These are phyloP conservation scores for Limnephilus lunatus DNA, from an alignment of 2,888 invertebrate species.

Conservation along the genomic window DNA sequence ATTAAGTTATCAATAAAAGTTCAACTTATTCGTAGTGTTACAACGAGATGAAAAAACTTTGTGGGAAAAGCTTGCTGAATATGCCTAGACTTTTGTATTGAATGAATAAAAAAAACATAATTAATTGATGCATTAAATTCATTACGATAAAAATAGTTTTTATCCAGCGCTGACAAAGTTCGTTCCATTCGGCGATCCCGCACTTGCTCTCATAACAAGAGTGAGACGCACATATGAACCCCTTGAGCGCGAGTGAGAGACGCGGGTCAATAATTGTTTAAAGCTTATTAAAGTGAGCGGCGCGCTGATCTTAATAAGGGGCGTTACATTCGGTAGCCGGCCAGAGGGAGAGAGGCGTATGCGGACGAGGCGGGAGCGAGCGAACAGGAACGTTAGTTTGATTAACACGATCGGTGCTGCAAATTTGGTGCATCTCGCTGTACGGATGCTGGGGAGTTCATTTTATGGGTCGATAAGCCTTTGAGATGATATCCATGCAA, in stretches of 20 bases:
- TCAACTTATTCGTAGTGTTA: not conserved
- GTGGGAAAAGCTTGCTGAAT: not conserved
- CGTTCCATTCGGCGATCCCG: slow-evolving; percentile 39
- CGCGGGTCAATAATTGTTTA: slow-evolving; percentile 63
- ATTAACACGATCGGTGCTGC: slow-evolving; percentile 58
- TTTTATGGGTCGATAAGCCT: not conserved
- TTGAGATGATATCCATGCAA: not conserved
- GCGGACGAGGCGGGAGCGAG: slow-evolving; percentile 37
- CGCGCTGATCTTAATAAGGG: slow-evolving; percentile 65
- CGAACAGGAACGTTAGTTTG: slow-evolving; percentile 57
- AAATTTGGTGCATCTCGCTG: slow-evolving; percentile 31
- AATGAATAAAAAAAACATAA: not conserved
- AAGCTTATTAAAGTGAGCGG: slow-evolving; percentile 66
- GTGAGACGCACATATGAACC: not conserved
- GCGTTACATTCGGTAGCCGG: slow-evolving; percentile 65
- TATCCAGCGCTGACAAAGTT: slow-evolving; percentile 42
- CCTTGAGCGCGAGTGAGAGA: slow-evolving; percentile 49
- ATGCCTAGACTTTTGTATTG: not conserved
- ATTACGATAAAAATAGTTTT: slow-evolving; percentile 45
- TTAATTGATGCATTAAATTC: slow-evolving; percentile 41
- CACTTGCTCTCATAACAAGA: slow-evolving; percentile 16
- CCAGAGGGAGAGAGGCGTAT: slow-evolving; percentile 50
- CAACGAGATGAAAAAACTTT: not conserved
- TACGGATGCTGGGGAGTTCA: slow-evolving; percentile 10
- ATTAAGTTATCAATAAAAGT: too few species aligned